These are phyloP conservation scores for Amphiduros pacificus DNA, from an alignment of 2,888 invertebrate genomes.

Conservation along the genomic window DNA sequence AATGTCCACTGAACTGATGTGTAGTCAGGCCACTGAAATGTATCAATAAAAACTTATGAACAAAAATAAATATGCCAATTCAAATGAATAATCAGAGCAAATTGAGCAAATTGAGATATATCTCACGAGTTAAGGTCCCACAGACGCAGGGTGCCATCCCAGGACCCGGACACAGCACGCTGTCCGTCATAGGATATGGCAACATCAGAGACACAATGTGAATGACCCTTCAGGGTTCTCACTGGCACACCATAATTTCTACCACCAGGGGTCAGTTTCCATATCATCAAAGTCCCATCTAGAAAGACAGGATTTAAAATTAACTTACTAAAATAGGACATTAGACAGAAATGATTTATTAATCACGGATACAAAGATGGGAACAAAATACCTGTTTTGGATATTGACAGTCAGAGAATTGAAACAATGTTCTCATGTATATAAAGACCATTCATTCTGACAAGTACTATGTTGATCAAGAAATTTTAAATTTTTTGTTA, in stretches of 20 bases:
- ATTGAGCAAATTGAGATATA: too few species aligned
- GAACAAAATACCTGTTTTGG: too few species aligned
- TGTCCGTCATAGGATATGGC: slow-evolving; percentile 99
- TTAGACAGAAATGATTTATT: too few species aligned
- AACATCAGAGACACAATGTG: slow-evolving; percentile 98
- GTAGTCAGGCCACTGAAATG: slow-evolving; percentile 79
- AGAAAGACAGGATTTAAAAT: too few species aligned
- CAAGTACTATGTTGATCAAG: too few species aligned
- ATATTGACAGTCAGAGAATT: too few species aligned
- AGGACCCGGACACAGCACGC: slow-evolving; percentile 98
- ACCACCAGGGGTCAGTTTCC: slow-evolving; percentile 96
- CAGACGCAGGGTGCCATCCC: slow-evolving; percentile 97
- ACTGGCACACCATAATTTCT: slow-evolving; percentile 93
- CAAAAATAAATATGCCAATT: background rate
- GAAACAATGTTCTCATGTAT: too few species aligned
- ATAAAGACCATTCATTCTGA: too few species aligned
- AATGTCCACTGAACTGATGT: slow-evolving; percentile 97
- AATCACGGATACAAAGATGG: too few species aligned
- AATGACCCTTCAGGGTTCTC: slow-evolving; percentile 94
- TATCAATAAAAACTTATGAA: background rate
- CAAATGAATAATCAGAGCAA: too few species aligned
- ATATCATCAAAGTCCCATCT: slow-evolving; percentile 85
- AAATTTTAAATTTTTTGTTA: too few species aligned
- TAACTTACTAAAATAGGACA: too few species aligned
- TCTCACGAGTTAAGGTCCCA: slow-evolving; percentile 93